Evolutionary conservation across 1,140 invertebrate genomes (phyloP).

Genomic region (Reticulitermes speratus): DNA sequence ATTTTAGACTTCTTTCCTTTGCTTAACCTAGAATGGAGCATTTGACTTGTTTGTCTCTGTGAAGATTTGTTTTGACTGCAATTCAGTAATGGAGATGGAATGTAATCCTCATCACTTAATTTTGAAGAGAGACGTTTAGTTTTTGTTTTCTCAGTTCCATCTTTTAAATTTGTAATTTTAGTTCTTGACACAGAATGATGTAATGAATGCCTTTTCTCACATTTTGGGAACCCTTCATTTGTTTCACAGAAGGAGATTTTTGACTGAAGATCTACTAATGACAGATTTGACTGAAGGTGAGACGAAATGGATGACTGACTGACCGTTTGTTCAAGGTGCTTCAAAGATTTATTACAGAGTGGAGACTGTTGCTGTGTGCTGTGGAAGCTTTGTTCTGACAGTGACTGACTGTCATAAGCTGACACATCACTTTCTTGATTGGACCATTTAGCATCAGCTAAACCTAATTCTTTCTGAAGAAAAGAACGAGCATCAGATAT

Average conservation of each 20-base stretch:
- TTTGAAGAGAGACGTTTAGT: neutral
- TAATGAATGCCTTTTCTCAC: neutral
- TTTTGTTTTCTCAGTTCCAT: too few species aligned
- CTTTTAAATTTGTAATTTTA: neutral
- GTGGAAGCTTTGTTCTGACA: neutral
- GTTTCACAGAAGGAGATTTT: neutral
- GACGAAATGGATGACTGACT: neutral
- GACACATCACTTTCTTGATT: constrained; percentile 21
- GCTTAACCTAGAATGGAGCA: neutral
- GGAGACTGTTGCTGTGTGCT: neutral
- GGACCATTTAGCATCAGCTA: constrained; percentile 49
- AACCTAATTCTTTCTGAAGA: constrained; percentile 54
- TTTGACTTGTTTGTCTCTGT: neutral
- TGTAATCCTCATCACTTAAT: neutral
- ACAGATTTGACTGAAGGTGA: neutral
- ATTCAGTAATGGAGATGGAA: neutral
- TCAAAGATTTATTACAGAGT: neutral
- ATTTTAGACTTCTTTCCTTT: neutral
- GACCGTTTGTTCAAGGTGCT: too few species aligned
- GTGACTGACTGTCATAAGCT: neutral
- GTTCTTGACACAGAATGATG: neutral
- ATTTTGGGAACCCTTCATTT: neutral
- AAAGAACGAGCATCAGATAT: constrained; percentile 71
- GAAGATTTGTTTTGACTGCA: neutral
- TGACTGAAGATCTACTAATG: too few species aligned